A percentile compares a stretch with the other conserved stretches of the same genome.
Evolutionary conservation across 2,888 invertebrate genomes (phyloP).

Genomic region (Athalia cordata): DNA sequence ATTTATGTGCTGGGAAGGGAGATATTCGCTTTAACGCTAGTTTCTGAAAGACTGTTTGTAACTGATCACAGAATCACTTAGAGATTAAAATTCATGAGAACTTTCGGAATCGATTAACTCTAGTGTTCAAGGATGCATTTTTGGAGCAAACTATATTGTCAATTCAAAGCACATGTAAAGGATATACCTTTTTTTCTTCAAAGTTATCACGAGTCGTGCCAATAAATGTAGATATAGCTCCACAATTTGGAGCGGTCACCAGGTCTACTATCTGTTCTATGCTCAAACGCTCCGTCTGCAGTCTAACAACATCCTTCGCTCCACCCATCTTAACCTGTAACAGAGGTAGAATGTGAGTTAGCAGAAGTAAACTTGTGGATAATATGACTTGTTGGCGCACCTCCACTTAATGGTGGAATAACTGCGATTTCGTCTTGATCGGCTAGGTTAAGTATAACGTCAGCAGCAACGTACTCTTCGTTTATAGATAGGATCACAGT

Average conservation of each 20-base stretch:
- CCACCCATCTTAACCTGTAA: slow-evolving; percentile 66
- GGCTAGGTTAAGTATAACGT: slow-evolving; percentile 76
- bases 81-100: no score
- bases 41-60: no score
- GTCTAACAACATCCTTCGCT: slow-evolving; percentile 81
- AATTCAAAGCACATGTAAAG: background rate
- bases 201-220: slow-evolving; percentile 92
- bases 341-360: slow-evolving; percentile 18
- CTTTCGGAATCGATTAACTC: no score
- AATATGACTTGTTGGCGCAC: slow-evolving; percentile 66
- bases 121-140: background rate
- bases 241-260: slow-evolving; percentile 84
- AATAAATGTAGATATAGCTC: slow-evolving; percentile 92
- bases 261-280: slow-evolving; percentile 81
- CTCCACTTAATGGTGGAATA: slow-evolving; percentile 96
- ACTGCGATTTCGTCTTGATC: slow-evolving; percentile 90
- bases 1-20: no score
- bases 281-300: slow-evolving; percentile 81
- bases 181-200: slow-evolving; percentile 82
- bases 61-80: no score
- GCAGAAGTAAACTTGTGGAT: background rate
- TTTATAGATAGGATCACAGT: slow-evolving; percentile 89
- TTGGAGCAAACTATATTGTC: background rate
- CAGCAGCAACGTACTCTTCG: slow-evolving; percentile 82
- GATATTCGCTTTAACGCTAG: no score